Evolutionary conservation across 2,888 invertebrate genomes (phyloP).

Genomic region (Oscheius sp.): DNA sequence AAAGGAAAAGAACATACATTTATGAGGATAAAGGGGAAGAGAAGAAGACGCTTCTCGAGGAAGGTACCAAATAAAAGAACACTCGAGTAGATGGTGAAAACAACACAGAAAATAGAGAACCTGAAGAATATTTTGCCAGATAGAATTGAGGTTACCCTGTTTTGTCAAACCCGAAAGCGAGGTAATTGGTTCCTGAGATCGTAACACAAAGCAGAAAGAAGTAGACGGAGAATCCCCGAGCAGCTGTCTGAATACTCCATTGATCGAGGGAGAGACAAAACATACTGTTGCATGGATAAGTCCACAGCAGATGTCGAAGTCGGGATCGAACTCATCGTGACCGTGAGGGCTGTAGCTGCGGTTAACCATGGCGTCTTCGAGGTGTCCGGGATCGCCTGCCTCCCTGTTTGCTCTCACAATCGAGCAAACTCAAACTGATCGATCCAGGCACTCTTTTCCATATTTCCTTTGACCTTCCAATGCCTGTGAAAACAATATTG

Average conservation of each 20-base stretch:
- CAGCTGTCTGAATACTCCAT: conserved; percentile 39
- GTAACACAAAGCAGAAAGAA: conserved; percentile 34
- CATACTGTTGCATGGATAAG: conserved; percentile 38
- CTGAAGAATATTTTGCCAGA: conserved; percentile 13
- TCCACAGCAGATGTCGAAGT: conserved; percentile 40
- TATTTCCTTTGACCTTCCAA: neutral
- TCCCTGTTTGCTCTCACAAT: conserved; percentile 30
- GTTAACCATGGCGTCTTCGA: conserved; percentile 27
- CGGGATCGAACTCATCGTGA: conserved; percentile 36
- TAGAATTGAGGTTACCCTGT: neutral
- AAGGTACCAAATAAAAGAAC: conserved; percentile 37
- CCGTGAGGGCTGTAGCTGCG: conserved; percentile 44
- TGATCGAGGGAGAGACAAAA: neutral
- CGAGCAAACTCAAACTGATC: conserved; percentile 22
- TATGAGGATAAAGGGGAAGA: conserved; percentile 39
- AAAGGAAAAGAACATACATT: conserved; percentile 29
- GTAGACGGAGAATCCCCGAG: conserved; percentile 37
- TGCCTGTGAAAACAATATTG: neutral
- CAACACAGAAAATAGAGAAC: conserved; percentile 36
- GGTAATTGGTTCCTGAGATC: conserved; percentile 36
- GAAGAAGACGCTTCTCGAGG: conserved; percentile 34
- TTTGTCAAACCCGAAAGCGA: conserved; percentile 33
- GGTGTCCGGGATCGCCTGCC: conserved; percentile 27
- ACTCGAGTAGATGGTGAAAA: conserved; percentile 35
- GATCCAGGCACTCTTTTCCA: conserved; percentile 24